phyloP scores from a whole-genome alignment of 2,113 vertebrate genomes.

The Siniperca knerii region DNA sequence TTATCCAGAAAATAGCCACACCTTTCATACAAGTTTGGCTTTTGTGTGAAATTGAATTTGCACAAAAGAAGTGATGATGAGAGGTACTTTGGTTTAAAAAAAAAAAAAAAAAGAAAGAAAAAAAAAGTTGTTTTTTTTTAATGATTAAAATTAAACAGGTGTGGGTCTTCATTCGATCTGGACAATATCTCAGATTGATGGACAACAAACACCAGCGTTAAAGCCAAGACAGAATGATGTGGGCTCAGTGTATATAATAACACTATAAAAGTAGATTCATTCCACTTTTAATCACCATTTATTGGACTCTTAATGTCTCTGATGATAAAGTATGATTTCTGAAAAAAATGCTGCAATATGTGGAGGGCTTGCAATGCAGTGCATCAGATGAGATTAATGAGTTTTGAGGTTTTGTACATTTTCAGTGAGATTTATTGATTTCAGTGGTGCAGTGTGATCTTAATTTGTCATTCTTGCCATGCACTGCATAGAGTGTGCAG shows the following conservation, averaged over 20 bases:
- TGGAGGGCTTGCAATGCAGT: neutral
- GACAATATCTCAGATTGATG: neutral
- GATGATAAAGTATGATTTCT: neutral
- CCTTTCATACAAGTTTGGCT: conserved; percentile 3
- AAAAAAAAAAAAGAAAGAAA: too few relatives aligned
- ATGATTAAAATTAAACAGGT: neutral
- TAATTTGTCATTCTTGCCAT: conserved; percentile 34
- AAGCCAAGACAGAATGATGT: neutral
- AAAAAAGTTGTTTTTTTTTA: too few relatives aligned
- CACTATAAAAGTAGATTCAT: neutral
- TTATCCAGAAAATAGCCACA: neutral
- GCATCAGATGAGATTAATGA: conserved; percentile 21
- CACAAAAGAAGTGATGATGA: conserved; percentile 10
- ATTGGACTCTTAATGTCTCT: neutral
- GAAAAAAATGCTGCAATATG: neutral
- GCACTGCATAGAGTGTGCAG: conserved; percentile 4
- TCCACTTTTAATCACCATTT: conserved; percentile 27
- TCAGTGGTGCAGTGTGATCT: neutral
- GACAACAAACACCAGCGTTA: neutral
- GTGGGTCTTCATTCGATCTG: conserved; percentile 10
- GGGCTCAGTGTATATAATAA: conserved; percentile 16
- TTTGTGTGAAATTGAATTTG: conserved; percentile 32
- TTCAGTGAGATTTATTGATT: conserved; percentile 22
- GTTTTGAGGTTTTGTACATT: conserved; percentile 20
- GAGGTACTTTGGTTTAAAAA: neutral